Evolutionary conservation across 2,797 vertebrate genomes (phyloP), one percentile per base, ranked within the genome.

Genomic region (Nannoperca obscura): DNA sequence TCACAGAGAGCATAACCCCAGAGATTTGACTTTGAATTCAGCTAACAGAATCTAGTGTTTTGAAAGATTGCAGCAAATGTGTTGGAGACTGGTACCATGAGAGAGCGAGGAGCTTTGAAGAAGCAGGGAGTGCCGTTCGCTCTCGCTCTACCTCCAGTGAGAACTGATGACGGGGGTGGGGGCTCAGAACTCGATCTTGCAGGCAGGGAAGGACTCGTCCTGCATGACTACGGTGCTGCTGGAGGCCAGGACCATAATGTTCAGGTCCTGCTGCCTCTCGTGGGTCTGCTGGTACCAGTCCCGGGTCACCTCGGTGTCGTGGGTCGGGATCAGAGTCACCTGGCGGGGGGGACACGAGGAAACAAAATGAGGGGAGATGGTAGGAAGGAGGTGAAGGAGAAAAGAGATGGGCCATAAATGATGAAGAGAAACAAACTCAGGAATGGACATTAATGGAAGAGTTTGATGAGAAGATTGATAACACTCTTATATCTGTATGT

Each of bases 221-320:
- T 99, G 98, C 98, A 99, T 99, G 90, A 99, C 98, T 32, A 99
- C 98, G 0, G 98, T 99, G 94, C 98, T 99, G 95, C 98, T 99
- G 95, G 98, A 99, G 58, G 98, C 98, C 93, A 99, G 92, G 71
- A 99, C 98, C 96, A 99, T 96, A 92, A 99, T 97, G 86, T 99
- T 99, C 79, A 99, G 94, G 81, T 99, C 97, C 86, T 98, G 98
- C 92, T 99, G 98, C 88, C 95, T 97, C 94, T 99, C 97, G 2
- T 99, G 98, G 64, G 98, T 99, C 93, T 99, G 97, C 81, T 99
- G 98, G 94, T 99, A 99, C 98, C 98, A 99, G 78, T 99, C 97
- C 67, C 98, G 95, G n/a, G 97, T 99, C 91, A 99, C 98, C 83
- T 99, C 98, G 0, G 98, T 98, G 92, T 99, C 98, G 7, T 99